Evolutionary conservation across 2,113 vertebrate species (phyloP), one percentile per base, ranked within the genome.

Genomic region (Anarrhichthys ocellatus): DNA sequence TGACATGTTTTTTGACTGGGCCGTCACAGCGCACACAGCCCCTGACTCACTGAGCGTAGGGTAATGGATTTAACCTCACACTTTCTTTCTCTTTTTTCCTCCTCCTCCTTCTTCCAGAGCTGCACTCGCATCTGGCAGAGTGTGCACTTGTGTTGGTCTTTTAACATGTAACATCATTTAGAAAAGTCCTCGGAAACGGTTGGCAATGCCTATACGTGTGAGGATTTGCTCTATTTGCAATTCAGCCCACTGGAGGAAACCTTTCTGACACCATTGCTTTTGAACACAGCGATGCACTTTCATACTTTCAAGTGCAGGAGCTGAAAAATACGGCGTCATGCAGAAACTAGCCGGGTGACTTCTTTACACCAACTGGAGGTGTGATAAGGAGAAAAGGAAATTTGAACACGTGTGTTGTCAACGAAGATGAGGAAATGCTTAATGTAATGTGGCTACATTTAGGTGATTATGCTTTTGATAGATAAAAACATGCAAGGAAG

Each of bases 151-250:
- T 74, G 71, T 79, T 50, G 65, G 59, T 70, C 72, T 82, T 84
- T 88, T 36, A 81, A 83, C 59, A 46, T 65, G 40, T 54, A 61
- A 80, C 56, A 56, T 61, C 65, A 70, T 82, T 88, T 48, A 52
- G 24, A 85, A n/a, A 86, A 76, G 58, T 72, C 48, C 38, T 32
- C 32, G 36, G 72, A 85, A 85, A 83, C 73, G 68, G 83, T 87
- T 76, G 78, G 81, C 81, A 54, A 76, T 54, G 63, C 73, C 81
- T 85, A 29, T 76, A 82, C 56, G 65, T 78, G 68, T 76, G 70
- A 46, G 48, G 62, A 85, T 88, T 91, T 79, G 76, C 85, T 90
- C 74, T 83, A 73, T 92, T 92, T 90, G 86, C 74, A 80, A 86
- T 80, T 66, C 77, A 91, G 73, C 82, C 86, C 76, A 59, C 77